These are phyloP conservation scores for Ommatoiulus sabulosus DNA, from an alignment of 2,888 invertebrate species.

Conservation along the genomic window DNA sequence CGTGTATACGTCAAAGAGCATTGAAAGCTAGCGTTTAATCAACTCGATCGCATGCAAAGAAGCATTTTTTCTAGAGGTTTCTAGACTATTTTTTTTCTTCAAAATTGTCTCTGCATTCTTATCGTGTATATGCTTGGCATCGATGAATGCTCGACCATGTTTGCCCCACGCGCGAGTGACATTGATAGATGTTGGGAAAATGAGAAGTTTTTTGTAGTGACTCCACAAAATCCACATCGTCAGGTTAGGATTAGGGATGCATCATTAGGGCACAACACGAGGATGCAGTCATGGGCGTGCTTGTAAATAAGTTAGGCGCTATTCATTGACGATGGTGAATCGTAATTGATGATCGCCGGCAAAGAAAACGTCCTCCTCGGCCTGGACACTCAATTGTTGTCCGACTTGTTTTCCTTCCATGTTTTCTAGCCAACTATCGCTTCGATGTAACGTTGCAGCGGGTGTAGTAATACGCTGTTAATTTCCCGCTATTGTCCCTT, in stretches of 20 bases:
- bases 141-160: background rate
- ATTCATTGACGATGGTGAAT: background rate
- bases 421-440: background rate
- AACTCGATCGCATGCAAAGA: background rate
- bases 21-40: background rate
- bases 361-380: background rate
- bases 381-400: background rate
- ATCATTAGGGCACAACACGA: slow-evolving; percentile 17
- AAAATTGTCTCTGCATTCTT: slow-evolving; percentile 9
- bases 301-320: slow-evolving; percentile 30
- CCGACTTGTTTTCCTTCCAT: background rate
- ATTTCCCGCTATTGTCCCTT: background rate
- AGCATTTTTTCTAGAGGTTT: background rate
- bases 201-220: slow-evolving; percentile 12
- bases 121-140: background rate
- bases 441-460: background rate
- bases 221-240: slow-evolving; percentile 21
- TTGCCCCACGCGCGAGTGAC: background rate
- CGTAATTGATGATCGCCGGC: background rate
- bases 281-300: slow-evolving; percentile 11
- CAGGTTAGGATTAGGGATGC: slow-evolving; percentile 1
- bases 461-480: background rate
- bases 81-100: background rate
- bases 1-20: background rate
- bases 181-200: slow-evolving; percentile 40